Percentiles rank a stretch among this genome's conserved stretches.
Evolutionary conservation across 2,797 vertebrate species (phyloP).

Genomic region (Discoglossus pictus): DNA sequence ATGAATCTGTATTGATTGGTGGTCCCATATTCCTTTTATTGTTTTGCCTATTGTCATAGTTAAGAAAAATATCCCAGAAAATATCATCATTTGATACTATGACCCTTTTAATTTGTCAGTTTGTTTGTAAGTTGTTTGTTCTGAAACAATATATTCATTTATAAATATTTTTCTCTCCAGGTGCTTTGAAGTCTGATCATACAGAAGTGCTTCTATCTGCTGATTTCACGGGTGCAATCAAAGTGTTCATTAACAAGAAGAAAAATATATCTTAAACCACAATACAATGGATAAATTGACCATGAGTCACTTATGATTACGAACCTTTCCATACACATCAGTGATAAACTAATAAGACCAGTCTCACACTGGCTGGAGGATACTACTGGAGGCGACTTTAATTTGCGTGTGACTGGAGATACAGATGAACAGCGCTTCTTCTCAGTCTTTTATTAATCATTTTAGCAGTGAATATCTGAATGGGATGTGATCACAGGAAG

Average conservation of each 20-base stretch:
- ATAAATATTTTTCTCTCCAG: slow-evolving; percentile 71
- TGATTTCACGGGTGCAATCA: slow-evolving; percentile 98
- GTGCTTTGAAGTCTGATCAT: slow-evolving; percentile 91
- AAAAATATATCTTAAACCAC: slow-evolving; percentile 77
- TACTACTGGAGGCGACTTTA: slow-evolving; percentile 11
- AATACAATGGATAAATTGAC: slow-evolving; percentile 35
- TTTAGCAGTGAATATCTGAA: background rate
- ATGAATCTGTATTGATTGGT: no score
- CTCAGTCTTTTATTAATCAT: no score
- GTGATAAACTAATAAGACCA: background rate
- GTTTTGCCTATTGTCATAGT: no score
- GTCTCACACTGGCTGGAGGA: background rate
- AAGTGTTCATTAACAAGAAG: slow-evolving; percentile 97
- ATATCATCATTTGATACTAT: background rate
- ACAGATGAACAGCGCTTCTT: background rate
- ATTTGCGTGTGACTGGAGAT: background rate
- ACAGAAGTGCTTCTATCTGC: slow-evolving; percentile 95
- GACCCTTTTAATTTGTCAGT: background rate
- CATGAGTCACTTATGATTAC: background rate
- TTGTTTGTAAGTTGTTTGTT: slow-evolving; percentile 13
- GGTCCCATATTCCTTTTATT: no score
- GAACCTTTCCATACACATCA: background rate
- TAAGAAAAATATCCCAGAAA: no score
- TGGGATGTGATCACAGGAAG: no score
- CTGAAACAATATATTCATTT: no score